Evolutionary conservation across 2,113 vertebrate genomes (phyloP), one percentile per base, ranked within the genome.

Genomic region (Burhinus bistriatus): DNA sequence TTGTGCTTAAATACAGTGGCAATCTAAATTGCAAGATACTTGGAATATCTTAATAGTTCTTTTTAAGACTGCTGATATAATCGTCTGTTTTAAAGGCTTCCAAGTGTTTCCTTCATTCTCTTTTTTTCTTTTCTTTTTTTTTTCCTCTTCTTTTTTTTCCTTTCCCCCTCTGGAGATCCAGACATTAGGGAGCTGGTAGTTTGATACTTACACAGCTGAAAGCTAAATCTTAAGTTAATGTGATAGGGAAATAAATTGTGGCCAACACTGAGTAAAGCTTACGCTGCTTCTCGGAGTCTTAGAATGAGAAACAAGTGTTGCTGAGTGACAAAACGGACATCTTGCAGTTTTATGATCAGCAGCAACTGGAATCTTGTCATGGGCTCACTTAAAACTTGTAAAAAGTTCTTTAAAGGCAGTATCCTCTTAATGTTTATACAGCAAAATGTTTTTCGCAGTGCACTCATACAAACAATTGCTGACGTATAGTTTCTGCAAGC

Each of bases 191-290:
- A 79, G 32, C 34, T 69, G 62, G 23, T 69, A 38, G 71, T 45
- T 94, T 51, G 66, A 27, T 91, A 57, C 70, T 96, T 87, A 78
- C 14, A 79, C 64, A 95, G 69, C 72, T 89, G 85, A 81, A 79
- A 66, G 26, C 52, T 79, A 86, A 87, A 72, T 85, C 0, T 0
- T 54, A 51, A 57, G 27, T 65, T 90, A 27, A 59, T 79, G 52
- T 42, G 82, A 62, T 87, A 66, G 34, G 49, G 29, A 68, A 83
- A 93, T 72, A 76, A 73, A 69, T 82, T 89, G 44, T 0, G 5
- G 69, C 61, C 34, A 51, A 27, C 27, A 13, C 15, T 27, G 45
- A 47, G 15, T 70, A 87, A 84, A 91, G 49, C 61, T 89, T 87
- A 12, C 16, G 5, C 47, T 89, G 66, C 45, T 36, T 83, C 64